phyloP scores from a whole-genome alignment of 2,113 vertebrate species.

The Neoarius graeffei region DNA sequence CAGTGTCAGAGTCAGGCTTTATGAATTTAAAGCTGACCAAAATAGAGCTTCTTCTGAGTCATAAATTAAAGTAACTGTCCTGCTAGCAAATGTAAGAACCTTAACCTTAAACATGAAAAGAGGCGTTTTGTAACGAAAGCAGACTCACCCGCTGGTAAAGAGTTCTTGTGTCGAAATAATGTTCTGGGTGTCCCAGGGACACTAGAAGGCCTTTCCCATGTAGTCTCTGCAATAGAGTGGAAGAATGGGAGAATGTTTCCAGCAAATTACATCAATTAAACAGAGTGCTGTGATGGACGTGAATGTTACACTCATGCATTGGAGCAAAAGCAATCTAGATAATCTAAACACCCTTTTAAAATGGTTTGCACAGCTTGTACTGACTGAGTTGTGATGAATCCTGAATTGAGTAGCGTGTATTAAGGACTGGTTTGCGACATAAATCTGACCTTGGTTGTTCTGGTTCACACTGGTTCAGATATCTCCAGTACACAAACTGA shows the following conservation, averaged over 20 bases:
- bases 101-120: background rate
- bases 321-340: background rate
- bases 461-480: background rate
- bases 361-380: background rate
- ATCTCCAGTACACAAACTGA: background rate
- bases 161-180: conserved; percentile 82
- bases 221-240: conserved; percentile 80
- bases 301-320: background rate
- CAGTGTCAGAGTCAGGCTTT: background rate
- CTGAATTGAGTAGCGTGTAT: background rate
- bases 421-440: background rate
- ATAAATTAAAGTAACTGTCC: background rate
- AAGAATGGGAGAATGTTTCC: background rate
- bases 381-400: background rate
- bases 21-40: background rate
- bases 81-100: background rate
- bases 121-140: background rate
- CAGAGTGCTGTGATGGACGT: background rate
- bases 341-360: background rate
- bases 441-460: background rate
- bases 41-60: background rate
- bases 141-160: conserved; percentile 82
- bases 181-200: conserved; percentile 84
- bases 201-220: conserved; percentile 90
- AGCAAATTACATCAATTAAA: conserved; percentile 26